Conservation (phyloP, 2,888 invertebrate genomes). For the Malthinus flaveolus region DNA sequence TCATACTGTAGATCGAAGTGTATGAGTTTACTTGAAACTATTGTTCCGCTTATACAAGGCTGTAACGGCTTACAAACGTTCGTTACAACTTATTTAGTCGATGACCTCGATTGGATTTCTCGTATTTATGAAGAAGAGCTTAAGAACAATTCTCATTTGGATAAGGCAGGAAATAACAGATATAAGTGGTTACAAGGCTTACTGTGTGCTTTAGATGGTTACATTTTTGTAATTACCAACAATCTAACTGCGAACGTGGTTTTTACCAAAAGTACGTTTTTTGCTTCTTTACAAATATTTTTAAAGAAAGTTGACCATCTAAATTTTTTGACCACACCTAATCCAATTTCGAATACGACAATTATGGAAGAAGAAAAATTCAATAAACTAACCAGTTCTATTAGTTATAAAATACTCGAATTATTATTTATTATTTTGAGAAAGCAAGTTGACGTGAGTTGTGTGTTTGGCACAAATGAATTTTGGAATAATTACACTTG, state of each 20-base stretch:
- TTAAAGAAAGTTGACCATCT: conserved; percentile 25
- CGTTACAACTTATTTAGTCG: conserved; percentile 37
- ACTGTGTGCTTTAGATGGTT: conserved; percentile 53
- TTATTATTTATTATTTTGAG: conserved; percentile 9
- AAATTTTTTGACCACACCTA: conserved; percentile 29
- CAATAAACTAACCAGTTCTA: conserved; percentile 16
- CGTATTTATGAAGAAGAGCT: conserved; percentile 42
- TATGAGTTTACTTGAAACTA: conserved; percentile 54
- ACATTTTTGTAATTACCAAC: conserved; percentile 39
- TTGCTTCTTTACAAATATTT: conserved; percentile 38
- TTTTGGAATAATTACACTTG: conserved; percentile 36
- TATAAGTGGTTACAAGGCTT: conserved; percentile 51
- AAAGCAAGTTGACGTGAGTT: conserved; percentile 7
- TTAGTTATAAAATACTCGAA: conserved; percentile 16
- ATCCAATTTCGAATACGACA: conserved; percentile 30
- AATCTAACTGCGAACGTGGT: conserved; percentile 24
- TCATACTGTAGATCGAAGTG: conserved; percentile 55
- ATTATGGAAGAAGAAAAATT: conserved; percentile 37
- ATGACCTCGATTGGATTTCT: conserved; percentile 40
- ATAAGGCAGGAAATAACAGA: conserved; percentile 38
- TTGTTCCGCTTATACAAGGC: conserved; percentile 47
- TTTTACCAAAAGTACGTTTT: conserved; percentile 21
- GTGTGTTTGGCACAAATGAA: neutral
- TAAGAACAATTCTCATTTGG: conserved; percentile 39
- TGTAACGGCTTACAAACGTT: conserved; percentile 41